Base-by-base conservation (phyloP, 2,113 vertebrate species). In the Brachyhypopomus occidentalis region DNA sequence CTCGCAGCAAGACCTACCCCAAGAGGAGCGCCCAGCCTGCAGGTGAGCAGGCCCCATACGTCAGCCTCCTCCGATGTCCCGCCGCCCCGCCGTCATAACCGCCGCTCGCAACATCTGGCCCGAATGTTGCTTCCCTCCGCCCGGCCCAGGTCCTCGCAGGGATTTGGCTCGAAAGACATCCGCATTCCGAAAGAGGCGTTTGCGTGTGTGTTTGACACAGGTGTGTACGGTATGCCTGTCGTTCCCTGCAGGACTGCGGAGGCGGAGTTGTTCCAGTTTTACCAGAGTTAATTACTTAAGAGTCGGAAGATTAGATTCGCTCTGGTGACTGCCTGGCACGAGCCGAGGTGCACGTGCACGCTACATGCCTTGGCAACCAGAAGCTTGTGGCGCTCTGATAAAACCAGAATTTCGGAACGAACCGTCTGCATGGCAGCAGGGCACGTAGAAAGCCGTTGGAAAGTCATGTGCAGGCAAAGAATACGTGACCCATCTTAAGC, bases 1-100 rank as follows among this genome's bases (percentile, higher is more conserved):
- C 92, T 82, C 92, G 93, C 80, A 97, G 96, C 85, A 96, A 96
- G 88, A 96, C 95, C 0, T 97, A 96, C 63, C 95, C 95, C 3
- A 97, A 96, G 90, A 94, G 95, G 84, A 78, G 75, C 45, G 52
- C 88, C 16, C 92, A 92, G 41, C 82, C 84, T 4, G 78, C 87
- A 12, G 93, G 95, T 96, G 80, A 91, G 92, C 83, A 11, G 27
- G 6, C 11, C 2, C 20, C 48, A 20, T 34, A 70, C 3, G 12
- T 38, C 6, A 69, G 20, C 5, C 34, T n/a, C 6, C 34, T 7
- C 27, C 5, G 0, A 17, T 11, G 16, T 66, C 27, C 27, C 19
- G 27, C 63, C 17, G 2, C 27, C 4, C 23, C 25, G 2, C 23
- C 0, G 23, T 11, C 20, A 11, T 66, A 66, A 12, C 56, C 22